Base-by-base conservation (phyloP, 2,888 invertebrate species). In the Ceriagrion tenellum region DNA sequence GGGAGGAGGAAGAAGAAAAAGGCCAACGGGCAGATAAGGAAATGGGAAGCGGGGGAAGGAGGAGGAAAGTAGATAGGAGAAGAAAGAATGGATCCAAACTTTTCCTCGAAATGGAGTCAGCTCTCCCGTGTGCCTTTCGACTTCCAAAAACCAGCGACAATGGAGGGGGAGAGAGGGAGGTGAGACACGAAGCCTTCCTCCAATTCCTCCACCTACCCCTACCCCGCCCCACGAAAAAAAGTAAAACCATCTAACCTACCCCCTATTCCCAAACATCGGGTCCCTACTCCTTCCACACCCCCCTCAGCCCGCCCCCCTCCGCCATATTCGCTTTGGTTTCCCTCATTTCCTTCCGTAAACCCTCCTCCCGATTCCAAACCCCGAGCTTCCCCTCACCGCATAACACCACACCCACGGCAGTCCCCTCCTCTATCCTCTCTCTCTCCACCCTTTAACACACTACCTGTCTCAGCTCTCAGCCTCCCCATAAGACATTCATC, bases 81-180 rank as follows among this genome's bases (percentile, higher is more conserved):
- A 81, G 81, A 81, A 81, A 81, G 81, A 81, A 81, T 81, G 81
- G 81, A 81, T 81, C 81, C 81, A 26, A 81, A 81, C 81, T 81
- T 81, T 81, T 81, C 81, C 81, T 81, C 81, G 81, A 81, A 81
- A 81, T 81, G 81, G 81, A 81, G 81, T 35, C 81, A 81, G 81
- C 16, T 13, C 13, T 23, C 81, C n/a, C 81, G 81, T 81, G 81
- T 81, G 81, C 81, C 81, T 81, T 81, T 81, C 81, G 81, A 81
- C 81, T 81, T 81, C 81, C 81, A 81, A 69, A 81, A 69, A 81
- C 81, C 81, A 81, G 81, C 81, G 81, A 81, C 81, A 81, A 81
- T 81, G 69, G 59, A 69, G 69, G 13, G 81, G 81, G 81, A 35
- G 81, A 26, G 81, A 35, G 16, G 69, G 35, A n/a, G 81, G 81